phyloP scores from a whole-genome alignment of 2,113 vertebrate genomes.

The Callaeas wilsoni region DNA sequence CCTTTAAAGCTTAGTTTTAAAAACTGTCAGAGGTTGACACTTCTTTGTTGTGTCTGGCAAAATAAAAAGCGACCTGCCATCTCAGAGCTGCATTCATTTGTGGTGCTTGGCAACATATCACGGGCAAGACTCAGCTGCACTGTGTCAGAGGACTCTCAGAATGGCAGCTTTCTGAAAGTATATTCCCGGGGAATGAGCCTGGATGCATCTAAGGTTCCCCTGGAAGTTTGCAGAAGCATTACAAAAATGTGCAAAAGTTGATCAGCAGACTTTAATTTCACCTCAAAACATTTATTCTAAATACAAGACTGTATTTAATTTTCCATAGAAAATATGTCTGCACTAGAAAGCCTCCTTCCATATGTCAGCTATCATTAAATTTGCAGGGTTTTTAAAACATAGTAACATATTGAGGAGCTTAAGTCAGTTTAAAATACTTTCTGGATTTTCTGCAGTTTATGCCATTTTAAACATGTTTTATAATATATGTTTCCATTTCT shows the following conservation, averaged over 20 bases:
- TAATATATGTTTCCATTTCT: not conserved
- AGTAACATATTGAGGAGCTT: not conserved
- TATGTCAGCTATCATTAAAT: not conserved
- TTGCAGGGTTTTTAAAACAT: not conserved
- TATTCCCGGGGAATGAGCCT: slow-evolving; percentile 14
- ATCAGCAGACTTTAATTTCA: not conserved
- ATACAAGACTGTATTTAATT: not conserved
- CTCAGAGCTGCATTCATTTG: slow-evolving; percentile 59
- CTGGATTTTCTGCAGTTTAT: not conserved
- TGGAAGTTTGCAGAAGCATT: not conserved
- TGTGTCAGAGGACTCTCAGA: not conserved
- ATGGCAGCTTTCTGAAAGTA: not conserved
- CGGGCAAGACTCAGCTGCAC: not conserved
- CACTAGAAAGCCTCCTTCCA: not conserved
- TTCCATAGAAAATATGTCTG: not conserved
- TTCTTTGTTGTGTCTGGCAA: slow-evolving; percentile 65
- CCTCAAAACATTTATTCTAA: not conserved
- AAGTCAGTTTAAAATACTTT: not conserved
- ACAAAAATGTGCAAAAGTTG: not conserved
- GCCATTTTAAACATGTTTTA: not conserved
- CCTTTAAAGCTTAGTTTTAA: slow-evolving; percentile 57
- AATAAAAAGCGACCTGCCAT: slow-evolving; percentile 71
- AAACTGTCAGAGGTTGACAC: slow-evolving; percentile 65
- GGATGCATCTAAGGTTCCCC: not conserved
- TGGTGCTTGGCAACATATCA: slow-evolving; percentile 60